Evolutionary conservation across 2,797 vertebrate species (phyloP).

Genomic region (Malacoctenus gilli): DNA sequence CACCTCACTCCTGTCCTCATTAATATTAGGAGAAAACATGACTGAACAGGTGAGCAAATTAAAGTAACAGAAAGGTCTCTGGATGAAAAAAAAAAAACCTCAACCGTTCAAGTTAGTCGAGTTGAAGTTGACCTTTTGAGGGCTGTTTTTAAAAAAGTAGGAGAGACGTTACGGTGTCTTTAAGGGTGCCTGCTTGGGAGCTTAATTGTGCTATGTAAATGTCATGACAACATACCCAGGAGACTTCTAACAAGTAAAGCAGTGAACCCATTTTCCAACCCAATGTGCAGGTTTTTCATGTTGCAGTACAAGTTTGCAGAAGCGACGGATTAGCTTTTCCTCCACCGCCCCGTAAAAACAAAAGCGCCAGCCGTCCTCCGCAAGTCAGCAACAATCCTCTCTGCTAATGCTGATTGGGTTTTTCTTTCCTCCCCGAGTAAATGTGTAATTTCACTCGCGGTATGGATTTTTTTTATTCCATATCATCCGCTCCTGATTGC

Average conservation of each 20-base stretch:
- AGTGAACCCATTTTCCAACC: slow-evolving; percentile 1
- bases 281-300: neutral
- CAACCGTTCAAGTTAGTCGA: neutral
- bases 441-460: neutral
- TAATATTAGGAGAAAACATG: too few relatives aligned
- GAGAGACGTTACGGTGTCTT: neutral
- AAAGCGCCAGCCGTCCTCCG: neutral
- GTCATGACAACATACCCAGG: neutral
- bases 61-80: too few relatives aligned
- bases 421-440: too few relatives aligned
- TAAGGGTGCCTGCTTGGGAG: neutral
- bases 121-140: neutral
- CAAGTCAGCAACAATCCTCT: too few relatives aligned
- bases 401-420: neutral
- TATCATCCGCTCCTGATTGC: neutral
- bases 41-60: neutral
- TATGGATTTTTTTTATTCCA: neutral
- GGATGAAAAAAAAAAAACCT: neutral
- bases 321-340: neutral
- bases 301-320: too few relatives aligned
- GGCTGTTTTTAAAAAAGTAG: neutral
- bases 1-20: too few relatives aligned
- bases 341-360: neutral
- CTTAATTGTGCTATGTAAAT: neutral
- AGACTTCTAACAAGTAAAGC: neutral